Evolutionary conservation across 2,113 vertebrate species (phyloP).

Genomic region (Mobula hypostoma): DNA sequence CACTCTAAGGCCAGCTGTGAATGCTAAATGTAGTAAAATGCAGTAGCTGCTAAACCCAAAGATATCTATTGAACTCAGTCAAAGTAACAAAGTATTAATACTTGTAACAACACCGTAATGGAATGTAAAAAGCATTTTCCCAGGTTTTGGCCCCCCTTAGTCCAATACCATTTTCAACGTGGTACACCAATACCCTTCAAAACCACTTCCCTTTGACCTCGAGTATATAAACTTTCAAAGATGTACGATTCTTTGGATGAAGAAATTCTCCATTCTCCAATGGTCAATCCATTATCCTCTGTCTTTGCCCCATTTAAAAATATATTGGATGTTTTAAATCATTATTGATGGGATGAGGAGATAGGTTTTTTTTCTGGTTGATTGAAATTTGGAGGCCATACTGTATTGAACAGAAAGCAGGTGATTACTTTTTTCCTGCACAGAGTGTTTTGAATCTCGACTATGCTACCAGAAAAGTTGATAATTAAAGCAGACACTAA

Average conservation of each 20-base stretch:
- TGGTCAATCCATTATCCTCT: no score
- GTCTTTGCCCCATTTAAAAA: no score
- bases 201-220: neutral
- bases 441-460: neutral
- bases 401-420: neutral
- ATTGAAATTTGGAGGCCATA: neutral
- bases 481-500: neutral
- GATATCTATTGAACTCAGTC: neutral
- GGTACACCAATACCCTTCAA: neutral
- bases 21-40: neutral
- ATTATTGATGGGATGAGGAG: neutral
- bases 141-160: neutral
- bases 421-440: neutral
- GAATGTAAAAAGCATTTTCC: neutral
- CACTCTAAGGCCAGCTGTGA: neutral
- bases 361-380: neutral
- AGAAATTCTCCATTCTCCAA: no score
- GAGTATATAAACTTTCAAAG: no score
- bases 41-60: neutral
- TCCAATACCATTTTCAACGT: neutral
- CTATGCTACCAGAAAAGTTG: neutral
- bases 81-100: neutral
- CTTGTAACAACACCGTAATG: neutral
- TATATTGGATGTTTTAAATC: neutral
- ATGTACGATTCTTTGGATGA: no score